Evolutionary conservation across 2,113 vertebrate genomes (phyloP), one percentile per base, ranked within the genome.

Genomic region (Limnothrissa miodon): DNA sequence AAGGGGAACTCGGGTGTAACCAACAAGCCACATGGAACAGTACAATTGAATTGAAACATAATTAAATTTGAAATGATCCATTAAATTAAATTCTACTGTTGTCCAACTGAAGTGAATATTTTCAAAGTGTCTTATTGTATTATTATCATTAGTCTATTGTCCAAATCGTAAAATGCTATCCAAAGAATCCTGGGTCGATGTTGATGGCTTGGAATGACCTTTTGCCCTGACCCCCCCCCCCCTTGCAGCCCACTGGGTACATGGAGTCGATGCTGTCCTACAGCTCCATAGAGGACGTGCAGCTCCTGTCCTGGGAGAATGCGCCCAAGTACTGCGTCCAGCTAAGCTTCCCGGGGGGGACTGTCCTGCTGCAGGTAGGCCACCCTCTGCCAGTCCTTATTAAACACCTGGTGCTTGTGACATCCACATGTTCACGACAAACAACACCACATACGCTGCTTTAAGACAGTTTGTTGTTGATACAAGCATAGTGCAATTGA

Each of bases 321-420:
- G 98, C 98, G 83, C 98, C 98, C 8, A 99, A 99, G 92, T 99
- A 99, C 94, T 99, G 98, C 92, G 96, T 99, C 94, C 98, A 99
- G 95, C 97, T 99, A 89, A 98, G 97, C 4, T 93, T 99, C 91
- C 97, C 97, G 0, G 98, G 97, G 81, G 98, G 97, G 39, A 99
- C 97, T 4, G 95, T 99, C 89, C 93, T 99, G 85, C 93, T 99
- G 84, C 98, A 99, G 97, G 98, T 99, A 96, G 23, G 4, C 15
- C 9, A 5, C 45, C 70, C 62, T 59, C 45, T 44, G 83, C 51
- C 36, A 29, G 56, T 56, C 51, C 19, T 56, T 56, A 23, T 6
- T 5, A 1, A 56, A 23, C 51, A 0, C 21, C 7, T 21, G 19
- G 6, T 23, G 51, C 23, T 48, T 17, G 13, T 17, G 1, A 8